Percentiles rank a stretch among this genome's conserved stretches.
phyloP scores from a whole-genome alignment of 2,888 invertebrate species.

The Mythimna vitellina region DNA sequence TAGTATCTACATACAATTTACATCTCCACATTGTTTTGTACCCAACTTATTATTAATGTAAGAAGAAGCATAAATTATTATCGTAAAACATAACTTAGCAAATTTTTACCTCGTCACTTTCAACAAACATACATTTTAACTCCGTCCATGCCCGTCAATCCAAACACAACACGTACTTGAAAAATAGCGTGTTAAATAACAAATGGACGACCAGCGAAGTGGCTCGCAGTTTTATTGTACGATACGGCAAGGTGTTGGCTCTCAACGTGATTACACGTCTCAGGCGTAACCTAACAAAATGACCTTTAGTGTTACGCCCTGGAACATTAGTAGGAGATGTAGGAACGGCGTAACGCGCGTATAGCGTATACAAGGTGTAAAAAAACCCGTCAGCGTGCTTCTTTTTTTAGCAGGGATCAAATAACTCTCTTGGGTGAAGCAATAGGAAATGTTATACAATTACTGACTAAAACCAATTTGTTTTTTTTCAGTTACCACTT shows the following conservation, averaged over 20 bases:
- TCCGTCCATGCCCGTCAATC: conserved; percentile 18
- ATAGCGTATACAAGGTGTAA: background rate
- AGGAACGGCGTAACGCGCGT: background rate
- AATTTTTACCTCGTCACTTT: background rate
- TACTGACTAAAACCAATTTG: too few species aligned
- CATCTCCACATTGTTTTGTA: too few species aligned
- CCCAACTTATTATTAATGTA: too few species aligned
- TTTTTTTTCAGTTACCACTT: too few species aligned
- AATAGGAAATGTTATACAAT: too few species aligned
- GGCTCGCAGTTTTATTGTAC: conserved; percentile 64
- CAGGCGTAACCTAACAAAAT: conserved; percentile 47
- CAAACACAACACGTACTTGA: conserved; percentile 41
- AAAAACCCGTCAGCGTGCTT: background rate
- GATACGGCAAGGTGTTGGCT: conserved; percentile 60
- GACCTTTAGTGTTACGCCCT: conserved; percentile 31
- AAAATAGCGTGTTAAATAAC: conserved; percentile 59
- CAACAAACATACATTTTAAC: background rate
- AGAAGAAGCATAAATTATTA: too few species aligned
- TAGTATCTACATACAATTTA: too few species aligned
- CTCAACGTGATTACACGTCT: conserved; percentile 69
- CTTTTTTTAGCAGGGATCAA: too few species aligned
- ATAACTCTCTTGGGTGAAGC: too few species aligned
- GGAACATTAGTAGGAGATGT: conserved; percentile 20
- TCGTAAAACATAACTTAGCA: background rate
- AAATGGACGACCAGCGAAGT: conserved; percentile 65